A percentile compares a stretch with the other conserved stretches of the same genome.
Evolutionary conservation across 2,888 invertebrate species (phyloP).

Genomic region (Nephrotoma flavescens): DNA sequence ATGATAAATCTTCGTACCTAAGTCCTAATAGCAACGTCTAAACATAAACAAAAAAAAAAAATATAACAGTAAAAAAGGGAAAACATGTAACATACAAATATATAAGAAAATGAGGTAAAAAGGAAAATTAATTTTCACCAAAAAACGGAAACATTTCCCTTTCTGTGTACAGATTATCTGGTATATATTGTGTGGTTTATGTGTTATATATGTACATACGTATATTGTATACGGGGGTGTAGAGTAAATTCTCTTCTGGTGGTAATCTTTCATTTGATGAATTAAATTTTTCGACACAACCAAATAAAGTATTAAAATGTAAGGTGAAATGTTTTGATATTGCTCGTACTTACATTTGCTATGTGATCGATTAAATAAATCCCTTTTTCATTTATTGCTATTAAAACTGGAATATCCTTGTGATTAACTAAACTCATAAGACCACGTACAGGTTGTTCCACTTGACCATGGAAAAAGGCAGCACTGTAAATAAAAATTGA

Average conservation of each 20-base stretch:
- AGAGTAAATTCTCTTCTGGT: background rate
- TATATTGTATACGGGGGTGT: background rate
- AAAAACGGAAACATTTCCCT: background rate
- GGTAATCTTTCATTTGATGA: background rate
- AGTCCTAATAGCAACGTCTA: conserved; percentile 74
- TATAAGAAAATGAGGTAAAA: background rate
- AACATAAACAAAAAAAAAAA: conserved; percentile 14
- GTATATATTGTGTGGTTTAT: background rate
- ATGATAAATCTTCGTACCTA: conserved; percentile 77
- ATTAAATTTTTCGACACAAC: background rate
- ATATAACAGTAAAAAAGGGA: background rate
- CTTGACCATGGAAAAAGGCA: conserved; percentile 89
- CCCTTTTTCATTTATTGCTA: conserved; percentile 76
- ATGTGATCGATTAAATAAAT: conserved; percentile 74
- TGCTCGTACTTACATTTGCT: conserved; percentile 52
- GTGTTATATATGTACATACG: background rate
- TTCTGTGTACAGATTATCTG: background rate
- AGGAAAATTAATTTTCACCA: background rate
- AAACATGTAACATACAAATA: background rate
- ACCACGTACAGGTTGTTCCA: conserved; percentile 80
- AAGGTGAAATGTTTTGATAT: background rate
- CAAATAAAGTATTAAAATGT: background rate
- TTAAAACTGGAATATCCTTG: conserved; percentile 72
- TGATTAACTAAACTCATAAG: conserved; percentile 72
- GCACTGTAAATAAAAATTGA: conserved; percentile 40